Base-by-base conservation (phyloP, 1,140 invertebrate species). In the Goniozus legneri region DNA sequence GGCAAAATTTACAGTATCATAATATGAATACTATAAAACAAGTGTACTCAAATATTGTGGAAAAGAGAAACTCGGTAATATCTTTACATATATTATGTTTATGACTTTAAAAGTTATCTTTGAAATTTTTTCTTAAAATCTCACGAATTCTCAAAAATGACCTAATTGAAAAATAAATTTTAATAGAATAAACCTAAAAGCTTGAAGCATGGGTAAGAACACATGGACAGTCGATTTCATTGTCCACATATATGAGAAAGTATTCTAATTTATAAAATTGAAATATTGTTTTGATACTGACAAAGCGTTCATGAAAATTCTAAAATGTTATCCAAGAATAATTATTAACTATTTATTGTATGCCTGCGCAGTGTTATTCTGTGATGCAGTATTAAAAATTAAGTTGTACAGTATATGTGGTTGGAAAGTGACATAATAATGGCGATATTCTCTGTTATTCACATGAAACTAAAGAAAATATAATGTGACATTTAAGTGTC, bases 311-410 rank as follows among this genome's bases (percentile, higher is more conserved):
- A 19, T 22, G 24, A 54, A 8, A 54, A 27, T 7, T 38, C 13
- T 37, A 20, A 7, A 18, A 27, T 27, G 30, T 31, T 50, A 24
- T 33, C 41, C 8, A 42, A 31, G 12, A 12, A 38, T 31, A 20
- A 6, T 58, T 38, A 44, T 51, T 58, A 47, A 58, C 58, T 38
- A 30, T 18, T 51, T 47, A 19, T 21, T 33, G 33, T 35, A 38
- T 12, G 12, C 21, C 14, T 47, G 34, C 16, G 20, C 10, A 27
- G 10, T 27, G 24, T 4, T 4, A 10, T 21, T 51, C 47, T 59
- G 47, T 51, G 56, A 59, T 54, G 42, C 57, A 58, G 57, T 59
- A 59, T 59, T 59, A 59, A 57, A 47, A 46, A 46, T 54, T 54
- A 58, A 54, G 21, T 54, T 54, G 34, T 46, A 32, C 22, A 24